These are phyloP conservation scores for Zosterops borbonicus DNA, from an alignment of 2,113 vertebrate species.

Conservation along the genomic window DNA sequence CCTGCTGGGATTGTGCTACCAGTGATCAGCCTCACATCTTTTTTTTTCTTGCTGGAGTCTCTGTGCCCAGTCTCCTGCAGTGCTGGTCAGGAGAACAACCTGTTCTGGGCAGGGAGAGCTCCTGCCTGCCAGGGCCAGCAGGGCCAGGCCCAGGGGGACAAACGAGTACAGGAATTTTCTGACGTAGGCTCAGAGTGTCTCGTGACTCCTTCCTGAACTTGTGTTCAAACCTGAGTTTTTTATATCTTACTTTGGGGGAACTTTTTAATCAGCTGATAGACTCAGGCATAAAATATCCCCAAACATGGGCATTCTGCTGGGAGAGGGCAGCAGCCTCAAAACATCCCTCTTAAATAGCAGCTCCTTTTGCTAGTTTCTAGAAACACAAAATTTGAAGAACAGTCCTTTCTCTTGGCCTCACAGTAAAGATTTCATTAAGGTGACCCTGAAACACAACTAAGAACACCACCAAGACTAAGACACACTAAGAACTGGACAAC, in stretches of 20 bases:
- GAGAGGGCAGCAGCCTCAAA: neutral
- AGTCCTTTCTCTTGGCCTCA: neutral
- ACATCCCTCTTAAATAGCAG: neutral
- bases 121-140: neutral
- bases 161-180: neutral
- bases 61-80: fast-evolving
- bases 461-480: neutral
- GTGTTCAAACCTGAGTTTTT: constrained; percentile 26
- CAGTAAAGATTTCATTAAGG: neutral
- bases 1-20: fast-evolving
- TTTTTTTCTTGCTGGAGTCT: neutral
- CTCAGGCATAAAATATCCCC: neutral
- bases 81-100: neutral
- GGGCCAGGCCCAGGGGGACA: neutral
- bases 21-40: neutral
- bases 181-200: neutral
- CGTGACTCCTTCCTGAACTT: neutral
- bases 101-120: constrained; percentile 45
- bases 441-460: neutral
- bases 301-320: constrained; percentile 17
- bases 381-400: neutral
- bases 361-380: neutral
- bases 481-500: neutral
- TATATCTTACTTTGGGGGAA: constrained; percentile 22
- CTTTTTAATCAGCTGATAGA: neutral